Base-by-base conservation (phyloP, 92 coral and sea anemone species). In the Phenganax stokvisi region DNA sequence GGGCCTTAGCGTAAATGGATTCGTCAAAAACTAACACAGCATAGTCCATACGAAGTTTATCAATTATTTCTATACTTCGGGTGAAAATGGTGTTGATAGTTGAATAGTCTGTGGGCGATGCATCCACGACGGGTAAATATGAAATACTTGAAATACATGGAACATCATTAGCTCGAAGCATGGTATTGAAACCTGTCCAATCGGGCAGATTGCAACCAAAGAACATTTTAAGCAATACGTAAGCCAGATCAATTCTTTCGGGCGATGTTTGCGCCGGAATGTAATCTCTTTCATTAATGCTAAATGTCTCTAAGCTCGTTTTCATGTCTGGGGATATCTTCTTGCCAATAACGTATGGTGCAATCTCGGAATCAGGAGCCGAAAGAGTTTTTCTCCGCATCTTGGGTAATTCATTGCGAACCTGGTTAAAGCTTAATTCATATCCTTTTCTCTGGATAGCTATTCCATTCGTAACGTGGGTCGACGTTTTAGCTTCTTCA, bases 161-260 rank as follows among this genome's bases (percentile, higher is more conserved):
- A 15, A 80, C 80, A 10, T 80, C n/a, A 57, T 85, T 31, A 9
- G 7, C 10, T 62, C 47, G 17, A 10, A 85, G 77, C 12, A 85
- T 9, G 20, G 88, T 85, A 75, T 81, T 85, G 75, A 85, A 80
- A 12, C 88, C 88, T 29, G 88, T 85, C 85, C 85, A 85, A 57
- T 77, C 81, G 27, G 81, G 81, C 29, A 77, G 31, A 27, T 70
- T 57, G 31, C 81, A 53, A 0, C 81, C 81, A 58, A 17, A 28
- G 58, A 25, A 54, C 81, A 77, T 77, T 58, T 77, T 58, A 52
- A 77, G 44, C 6, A 77, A 16, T 30, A 37, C n/a, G 20, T 77
- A 77, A 30, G 70, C 81, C 12, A 77, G 31, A 77, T 77, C 81
- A 25, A 68, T 57, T 16, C 30, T 77, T 60, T 77, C 56, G 17